Base-by-base conservation (phyloP, 2,888 invertebrate species). In the Diploptera punctata region DNA sequence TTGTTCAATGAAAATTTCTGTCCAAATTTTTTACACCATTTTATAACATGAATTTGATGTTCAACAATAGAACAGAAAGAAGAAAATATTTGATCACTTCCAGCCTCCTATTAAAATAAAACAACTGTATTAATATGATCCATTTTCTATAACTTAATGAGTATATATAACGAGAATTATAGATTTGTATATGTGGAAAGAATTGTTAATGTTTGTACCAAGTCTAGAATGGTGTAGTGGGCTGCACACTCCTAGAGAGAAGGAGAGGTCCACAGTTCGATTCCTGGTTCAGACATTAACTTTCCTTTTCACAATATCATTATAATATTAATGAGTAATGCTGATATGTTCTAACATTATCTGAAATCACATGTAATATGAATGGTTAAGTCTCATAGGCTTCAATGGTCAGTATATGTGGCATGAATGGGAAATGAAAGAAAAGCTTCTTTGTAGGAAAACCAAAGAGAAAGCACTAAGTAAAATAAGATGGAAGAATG, bases 41-140 rank as follows among this genome's bases (percentile, higher is more conserved):
- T 68, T 0, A 79, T 73, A 44, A 80, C 76, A 43, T 76, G 75
- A 10, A 80, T 21, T 33, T 80, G 76, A 54, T 76, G 77, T 21
- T 74, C 76, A 19, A 81, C 60, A 2, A 67, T 73, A 7, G 52
- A 47, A 61, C 77, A 74, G 7, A 80, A 71, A 62, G 75, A 74
- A 13, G 72, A 44, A 10, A 80, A 75, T 16, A 76, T 72, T 10
- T 74, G 49, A 67, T 81, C 79, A 9, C 74, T 68, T 4, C 49
- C 73, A 16, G 52, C 47, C 38, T 74, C 72, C 67, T 67, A 26
- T 3, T 68, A 33, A 26, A 68, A 3, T n/a, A 62, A 52, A 65
- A n/a, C n/a, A n/a, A n/a, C n/a, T n/a, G n/a, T n/a, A 54, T 19
- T 19, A 21, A 38, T 49, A 9, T 21, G 19, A 24, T 18, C n/a